These are phyloP conservation scores for Alligator mississippiensis DNA, from an alignment of 2,113 vertebrate species.

Conservation along the genomic window DNA sequence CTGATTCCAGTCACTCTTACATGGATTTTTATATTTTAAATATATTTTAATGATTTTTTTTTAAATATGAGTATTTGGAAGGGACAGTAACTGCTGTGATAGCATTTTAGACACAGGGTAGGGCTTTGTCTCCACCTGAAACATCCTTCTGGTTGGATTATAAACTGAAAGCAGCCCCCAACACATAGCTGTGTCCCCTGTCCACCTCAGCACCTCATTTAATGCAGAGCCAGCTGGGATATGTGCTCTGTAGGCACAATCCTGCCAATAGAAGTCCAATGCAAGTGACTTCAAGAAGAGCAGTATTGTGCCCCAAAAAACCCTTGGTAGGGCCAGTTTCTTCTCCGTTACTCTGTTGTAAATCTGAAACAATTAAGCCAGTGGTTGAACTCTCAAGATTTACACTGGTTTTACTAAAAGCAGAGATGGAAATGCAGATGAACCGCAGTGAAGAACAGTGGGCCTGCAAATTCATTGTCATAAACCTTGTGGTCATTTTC, in stretches of 20 bases:
- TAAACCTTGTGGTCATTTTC: not conserved
- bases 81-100: constrained; percentile 57
- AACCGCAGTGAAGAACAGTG: not conserved
- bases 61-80: constrained; percentile 64
- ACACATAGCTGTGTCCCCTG: not conserved
- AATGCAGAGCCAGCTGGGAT: not conserved
- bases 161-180: not conserved
- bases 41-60: constrained; percentile 64
- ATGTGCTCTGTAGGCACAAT: not conserved
- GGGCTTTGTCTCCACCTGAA: constrained; percentile 56
- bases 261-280: not conserved
- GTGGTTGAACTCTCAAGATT: not conserved
- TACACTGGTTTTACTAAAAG: accelerated
- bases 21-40: constrained; percentile 72
- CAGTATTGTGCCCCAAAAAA: not conserved
- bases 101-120: not conserved
- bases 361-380: not conserved
- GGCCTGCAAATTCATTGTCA: not conserved
- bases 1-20: constrained; percentile 77
- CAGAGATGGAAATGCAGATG: accelerated
- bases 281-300: not conserved
- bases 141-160: not conserved
- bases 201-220: not conserved
- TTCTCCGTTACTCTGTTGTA: accelerated
- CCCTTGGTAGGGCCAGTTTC: not conserved